Evolutionary conservation across 1,140 invertebrate species (phyloP).

Genomic region (Drosophila simulans): DNA sequence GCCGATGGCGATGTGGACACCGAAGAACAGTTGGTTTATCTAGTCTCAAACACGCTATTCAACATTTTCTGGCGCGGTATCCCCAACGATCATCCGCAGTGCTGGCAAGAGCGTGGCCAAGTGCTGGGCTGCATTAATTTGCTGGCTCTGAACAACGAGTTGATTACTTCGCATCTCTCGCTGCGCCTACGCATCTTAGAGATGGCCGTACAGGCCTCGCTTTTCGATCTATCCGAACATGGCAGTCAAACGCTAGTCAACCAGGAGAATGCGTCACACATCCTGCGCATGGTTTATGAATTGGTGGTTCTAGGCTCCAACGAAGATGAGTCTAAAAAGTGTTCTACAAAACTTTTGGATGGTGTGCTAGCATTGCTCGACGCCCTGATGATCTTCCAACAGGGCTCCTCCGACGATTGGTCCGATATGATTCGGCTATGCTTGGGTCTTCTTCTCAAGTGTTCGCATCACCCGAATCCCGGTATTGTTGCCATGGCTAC

Average conservation of each 20-base stretch:
- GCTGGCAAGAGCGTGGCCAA: constrained; percentile 88
- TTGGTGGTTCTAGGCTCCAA: constrained; percentile 86
- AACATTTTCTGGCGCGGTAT: constrained; percentile 88
- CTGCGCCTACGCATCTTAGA: constrained; percentile 87
- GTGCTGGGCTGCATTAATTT: constrained; percentile 88
- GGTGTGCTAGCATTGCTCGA: constrained; percentile 86
- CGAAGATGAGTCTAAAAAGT: constrained; percentile 86
- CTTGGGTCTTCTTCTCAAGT: constrained; percentile 86
- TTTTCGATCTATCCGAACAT: constrained; percentile 86
- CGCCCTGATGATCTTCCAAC: constrained; percentile 86
- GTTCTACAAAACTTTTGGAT: constrained; percentile 86
- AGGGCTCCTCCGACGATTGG: constrained; percentile 86
- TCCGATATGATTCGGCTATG: constrained; percentile 86
- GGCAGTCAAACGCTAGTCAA: constrained; percentile 81
- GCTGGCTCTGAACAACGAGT: constrained; percentile 86
- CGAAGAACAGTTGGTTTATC: constrained; percentile 87
- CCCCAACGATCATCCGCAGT: constrained; percentile 86
- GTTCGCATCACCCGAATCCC: constrained; percentile 86
- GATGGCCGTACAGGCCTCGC: constrained; percentile 87
- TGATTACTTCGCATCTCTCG: constrained; percentile 86
- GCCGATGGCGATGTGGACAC: constrained; percentile 84
- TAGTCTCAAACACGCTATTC: constrained; percentile 87
- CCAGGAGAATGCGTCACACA: constrained; percentile 86
- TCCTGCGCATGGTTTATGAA: constrained; percentile 87
- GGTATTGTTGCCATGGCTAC: constrained; percentile 87